Evolutionary conservation across 2,113 vertebrate species (phyloP), one percentile per base, ranked within the genome.

Genomic region (Triplophysa tibetana): DNA sequence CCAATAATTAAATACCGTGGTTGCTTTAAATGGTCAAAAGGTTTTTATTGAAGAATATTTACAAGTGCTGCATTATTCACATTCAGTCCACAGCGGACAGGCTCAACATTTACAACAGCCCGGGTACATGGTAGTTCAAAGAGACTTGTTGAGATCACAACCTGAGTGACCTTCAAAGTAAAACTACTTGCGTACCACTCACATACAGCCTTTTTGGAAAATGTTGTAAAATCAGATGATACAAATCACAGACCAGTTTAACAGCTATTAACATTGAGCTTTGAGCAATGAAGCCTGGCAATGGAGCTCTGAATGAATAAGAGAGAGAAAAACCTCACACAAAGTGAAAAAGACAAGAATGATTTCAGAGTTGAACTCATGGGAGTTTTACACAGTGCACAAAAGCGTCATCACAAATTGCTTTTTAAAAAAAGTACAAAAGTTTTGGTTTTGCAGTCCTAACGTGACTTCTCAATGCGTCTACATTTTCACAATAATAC

Each of bases 21-120:
- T 24, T 48, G 23, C 26, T 48, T 69, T 81, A 80, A 89, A 87
- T 86, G 90, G 88, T 88, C 84, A 85, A 82, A 86, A 80, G 16
- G 81, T 87, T 82, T 77, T 93, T 92, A 91, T 90, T 93, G 87
- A 89, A 84, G 90, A 83, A 88, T 89, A 89, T 91, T 88, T 90
- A 92, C 89, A 91, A 81, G 84, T 79, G 79, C 60, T 79, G 64
- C 69, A 82, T 81, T 78, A 62, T 67, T 50, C 66, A 66, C 80
- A 83, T 66, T 86, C 56, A 82, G 45, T 85, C 85, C 83, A 79
- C 75, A 82, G 65, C 70, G 70, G 45, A 82, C 86, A 81, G 62
- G 81, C 61, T 86, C 80, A 68, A 64, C 62, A 29, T 33, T 81
- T 50, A 83, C 79, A 58, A 78, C 54, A 81, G 73, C 65, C 66